Evolutionary conservation across 2,113 vertebrate genomes (phyloP), one percentile per base, ranked within the genome.

Genomic region (Gobius niger): DNA sequence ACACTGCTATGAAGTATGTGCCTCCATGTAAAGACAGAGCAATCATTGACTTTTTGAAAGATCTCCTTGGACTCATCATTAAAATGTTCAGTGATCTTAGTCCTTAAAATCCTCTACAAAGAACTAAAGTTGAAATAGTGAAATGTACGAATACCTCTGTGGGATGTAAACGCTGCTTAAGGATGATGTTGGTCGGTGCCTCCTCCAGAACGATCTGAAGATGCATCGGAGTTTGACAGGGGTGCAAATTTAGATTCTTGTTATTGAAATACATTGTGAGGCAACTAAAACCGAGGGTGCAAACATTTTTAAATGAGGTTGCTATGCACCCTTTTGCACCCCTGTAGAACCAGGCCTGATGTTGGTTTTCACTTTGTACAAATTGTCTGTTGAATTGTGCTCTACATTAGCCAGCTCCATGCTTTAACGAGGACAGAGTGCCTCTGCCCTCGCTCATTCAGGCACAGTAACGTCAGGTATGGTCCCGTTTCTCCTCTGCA

Each of bases 401-500:
- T 89, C 76, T 87, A 82, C 88, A 89, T 90, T 54, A 86, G 89
- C 87, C 87, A 73, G 88, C 86, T 90, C 87, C 89, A 91, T 85
- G 91, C 91, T 92, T 91, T 78, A 88, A 86, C 87, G 74, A 86
- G 86, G 88, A 80, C 84, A 77, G 83, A 87, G 85, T 19, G 81
- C 82, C 81, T 91, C 88, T 75, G 84, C 86, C 78, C 89, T 89
- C 87, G 77, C 87, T 75, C 90, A 87, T 92, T 88, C 79, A 88
- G 87, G 82, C 86, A 88, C 89, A 89, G 91, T 92, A 89, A 90
- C 80, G 92, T 92, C 89, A 90, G 90, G 90, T 92, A 92, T 83
- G 87, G 92, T 91, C 90, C 89, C 73, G 90, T 91, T 91, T 90
- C 85, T 88, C 90, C 91, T 89, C 91, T 90, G 90, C 91, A 85